Base-by-base conservation (phyloP, 2,888 invertebrate genomes). In the Pimpla rufipes region DNA sequence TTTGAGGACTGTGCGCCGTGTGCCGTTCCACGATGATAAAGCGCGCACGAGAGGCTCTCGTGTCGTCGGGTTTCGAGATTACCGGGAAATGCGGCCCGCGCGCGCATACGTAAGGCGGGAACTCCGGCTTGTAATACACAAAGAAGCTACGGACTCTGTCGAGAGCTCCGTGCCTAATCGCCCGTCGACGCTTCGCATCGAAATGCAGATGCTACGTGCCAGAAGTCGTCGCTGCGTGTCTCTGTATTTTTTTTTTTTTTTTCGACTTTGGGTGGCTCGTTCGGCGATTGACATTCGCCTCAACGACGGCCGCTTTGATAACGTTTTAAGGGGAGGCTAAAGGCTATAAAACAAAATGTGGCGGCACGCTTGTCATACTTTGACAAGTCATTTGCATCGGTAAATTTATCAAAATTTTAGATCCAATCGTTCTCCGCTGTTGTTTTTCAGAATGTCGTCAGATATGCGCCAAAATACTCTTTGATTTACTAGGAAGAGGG, bases 1-100 rank as follows among this genome's bases (percentile, higher is more conserved):
- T 47, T 47, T 16, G 23, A 47, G 7, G 67, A 29, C 10, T 18
- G 29, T 29, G 29, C 7, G 8, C 16, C 35, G 35, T 35, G 16
- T n/a, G 13, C 23, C 57, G 6, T 35, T 59, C 37, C 11, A 21
- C n/a, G 35, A 21, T 18, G 40, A 55, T 55, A 55, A 55, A 40
- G 40, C 37, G 13, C 37, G 13, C 37, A 18, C 21, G 35, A 66
- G n/a, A 47, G 68, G 5, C 18, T 11, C 29, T 40, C 40, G 37
- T 21, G n/a, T 35, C 52, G 18, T 70, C 37, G 37, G 52, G 13
- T 37, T 70, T 70, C 37, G 70, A 68, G 50, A 67, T n/a, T 35
- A 45, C 52, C 40, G 52, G 40, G 40, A 70, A 70, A 55, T n/a
- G n/a, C n/a, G n/a, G n/a, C n/a, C n/a, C 10, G 7, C 52, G 5